Percentiles rank a stretch among this genome's conserved stretches.
Conservation (phyloP, 1,140 invertebrate species). For the Metopolophium dirhodum region DNA sequence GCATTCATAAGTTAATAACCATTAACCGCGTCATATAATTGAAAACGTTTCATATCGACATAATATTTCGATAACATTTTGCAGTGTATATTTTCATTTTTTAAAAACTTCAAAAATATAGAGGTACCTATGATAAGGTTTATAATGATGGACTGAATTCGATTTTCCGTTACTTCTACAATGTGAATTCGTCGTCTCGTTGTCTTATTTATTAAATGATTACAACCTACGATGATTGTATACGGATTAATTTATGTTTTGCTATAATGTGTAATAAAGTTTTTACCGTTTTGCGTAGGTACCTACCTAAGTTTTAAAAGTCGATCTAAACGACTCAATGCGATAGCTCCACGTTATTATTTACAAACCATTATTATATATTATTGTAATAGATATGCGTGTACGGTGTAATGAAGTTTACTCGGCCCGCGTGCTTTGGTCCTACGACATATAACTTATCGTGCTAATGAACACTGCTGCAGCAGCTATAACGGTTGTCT, state of each 20-base stretch:
- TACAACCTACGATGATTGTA: neutral
- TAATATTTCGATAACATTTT: neutral
- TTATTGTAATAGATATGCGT: neutral
- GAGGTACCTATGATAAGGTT: neutral
- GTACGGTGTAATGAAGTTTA: neutral
- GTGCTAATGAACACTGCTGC: slow-evolving; percentile 21
- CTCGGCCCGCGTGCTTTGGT: neutral
- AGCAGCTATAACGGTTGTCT: slow-evolving; percentile 25
- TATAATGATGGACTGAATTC: neutral
- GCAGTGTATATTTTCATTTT: neutral
- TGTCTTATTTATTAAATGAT: neutral
- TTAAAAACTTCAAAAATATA: neutral
- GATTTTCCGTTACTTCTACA: neutral
- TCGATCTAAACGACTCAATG: neutral
- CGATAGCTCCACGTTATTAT: neutral
- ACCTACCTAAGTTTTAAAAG: neutral
- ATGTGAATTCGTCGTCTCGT: neutral
- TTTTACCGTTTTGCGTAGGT: neutral
- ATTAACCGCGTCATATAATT: too few relatives aligned
- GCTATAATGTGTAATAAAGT: neutral
- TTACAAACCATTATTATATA: neutral
- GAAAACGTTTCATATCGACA: too few relatives aligned
- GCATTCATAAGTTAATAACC: too few relatives aligned
- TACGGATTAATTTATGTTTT: neutral
- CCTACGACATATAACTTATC: neutral